Evolutionary conservation across 2,888 invertebrate species (phyloP).

Genomic region (Lampropteryx suffumata): DNA sequence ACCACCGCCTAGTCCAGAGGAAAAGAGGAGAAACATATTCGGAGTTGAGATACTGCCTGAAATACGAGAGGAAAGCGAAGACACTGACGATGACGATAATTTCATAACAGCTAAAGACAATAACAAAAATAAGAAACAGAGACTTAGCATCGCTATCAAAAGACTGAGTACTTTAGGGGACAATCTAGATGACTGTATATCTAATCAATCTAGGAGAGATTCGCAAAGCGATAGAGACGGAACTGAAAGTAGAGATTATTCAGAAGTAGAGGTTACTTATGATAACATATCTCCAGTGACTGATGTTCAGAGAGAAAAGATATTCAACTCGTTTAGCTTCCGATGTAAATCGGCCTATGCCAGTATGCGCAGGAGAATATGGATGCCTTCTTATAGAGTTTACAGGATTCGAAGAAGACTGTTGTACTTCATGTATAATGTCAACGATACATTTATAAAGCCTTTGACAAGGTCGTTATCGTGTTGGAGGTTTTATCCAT

Average conservation of each 20-base stretch:
- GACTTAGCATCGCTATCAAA: conserved; percentile 72
- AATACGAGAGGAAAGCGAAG: conserved; percentile 79
- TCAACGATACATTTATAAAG: conserved; percentile 73
- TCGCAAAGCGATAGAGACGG: conserved; percentile 53
- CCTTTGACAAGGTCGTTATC: conserved; percentile 72
- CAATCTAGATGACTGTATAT: conserved; percentile 75
- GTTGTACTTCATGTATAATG: conserved; percentile 59
- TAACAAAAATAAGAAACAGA: conserved; percentile 54
- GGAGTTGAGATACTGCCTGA: conserved; percentile 80
- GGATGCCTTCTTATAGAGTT: conserved; percentile 72
- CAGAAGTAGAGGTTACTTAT: conserved; percentile 69
- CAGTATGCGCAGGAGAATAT: conserved; percentile 61
- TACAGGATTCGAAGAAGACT: conserved; percentile 66
- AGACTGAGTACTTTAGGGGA: conserved; percentile 79
- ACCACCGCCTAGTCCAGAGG: conserved; percentile 74
- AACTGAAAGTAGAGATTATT: conserved; percentile 56
- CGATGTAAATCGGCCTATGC: conserved; percentile 69
- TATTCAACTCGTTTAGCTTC: conserved; percentile 73
- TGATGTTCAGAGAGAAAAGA: conserved; percentile 70
- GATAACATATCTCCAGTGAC: conserved; percentile 71
- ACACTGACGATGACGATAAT: conserved; percentile 53
- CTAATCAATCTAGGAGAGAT: conserved; percentile 67
- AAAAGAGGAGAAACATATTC: conserved; percentile 72
- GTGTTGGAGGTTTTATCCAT: conserved; percentile 75
- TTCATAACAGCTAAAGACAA: conserved; percentile 39